Evolutionary conservation across 2,113 vertebrate species (phyloP), one percentile per base, ranked within the genome.

Genomic region (Nematolebias whitei): DNA sequence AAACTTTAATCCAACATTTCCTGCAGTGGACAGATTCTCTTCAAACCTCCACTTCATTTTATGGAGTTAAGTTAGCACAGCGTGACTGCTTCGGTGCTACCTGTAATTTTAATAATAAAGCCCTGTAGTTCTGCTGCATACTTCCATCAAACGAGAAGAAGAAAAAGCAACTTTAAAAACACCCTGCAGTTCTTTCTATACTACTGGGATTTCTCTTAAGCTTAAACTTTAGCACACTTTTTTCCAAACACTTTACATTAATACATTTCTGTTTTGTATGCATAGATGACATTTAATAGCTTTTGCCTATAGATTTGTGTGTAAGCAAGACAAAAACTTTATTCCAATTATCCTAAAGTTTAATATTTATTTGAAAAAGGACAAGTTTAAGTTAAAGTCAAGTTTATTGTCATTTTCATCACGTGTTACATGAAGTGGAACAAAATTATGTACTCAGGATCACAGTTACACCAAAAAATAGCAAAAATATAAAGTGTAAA

Each of bases 41-140:
- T 47, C 50, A 54, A 60, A 6, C 48, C 54, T 72, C 56, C 63
- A 64, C 39, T 61, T 63, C n/a, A 41, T 32, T 63, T 67, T 51
- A 78, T 57, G 66, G 2, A 79, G 74, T 83, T 71, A 68, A 52
- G 44, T 26, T 11, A 62, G 40, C 8, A 9, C 62, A 65, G 16
- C 71, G 24, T 4, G 12, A 22, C 63, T 26, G 64, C 44, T 35
- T 41, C 32, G 19, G 13, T 45, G 14, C 24, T 51, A 59, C 47
- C 48, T 55, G 52, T 39, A 64, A 74, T 75, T 70, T 22, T 7
- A 72, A 44, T 84, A 53, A 72, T 40, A 24, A 24, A 50, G 26
- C 52, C 47, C 14, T 55, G 48, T 39, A 8, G 44, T 61, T 24
- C 29, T 64, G 12, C 26, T 23, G 19, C 47, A 44, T 54, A 7